phyloP scores from a whole-genome alignment of 2,113 vertebrate genomes.

The Neoarius graeffei region DNA sequence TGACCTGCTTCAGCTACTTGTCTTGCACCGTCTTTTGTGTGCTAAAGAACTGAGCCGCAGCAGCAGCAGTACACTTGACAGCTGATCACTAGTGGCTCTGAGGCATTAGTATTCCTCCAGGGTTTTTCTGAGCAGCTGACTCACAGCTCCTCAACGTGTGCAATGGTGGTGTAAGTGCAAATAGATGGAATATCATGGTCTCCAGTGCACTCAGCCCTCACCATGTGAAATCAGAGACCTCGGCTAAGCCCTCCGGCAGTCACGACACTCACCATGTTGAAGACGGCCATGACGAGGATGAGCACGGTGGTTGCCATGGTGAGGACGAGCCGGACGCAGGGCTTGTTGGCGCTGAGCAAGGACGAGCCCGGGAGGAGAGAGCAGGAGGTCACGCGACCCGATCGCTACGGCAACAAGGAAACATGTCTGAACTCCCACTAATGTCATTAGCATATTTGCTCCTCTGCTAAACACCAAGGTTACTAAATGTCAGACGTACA shows the following conservation, averaged over 20 bases:
- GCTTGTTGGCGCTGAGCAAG: conserved; percentile 87
- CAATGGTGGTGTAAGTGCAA: conserved; percentile 10
- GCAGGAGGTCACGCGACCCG: conserved; percentile 84
- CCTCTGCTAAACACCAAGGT: conserved; percentile 19
- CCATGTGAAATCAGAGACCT: conserved; percentile 3
- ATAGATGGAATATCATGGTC: conserved; percentile 18
- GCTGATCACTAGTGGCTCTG: neutral
- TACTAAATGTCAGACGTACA: conserved; percentile 38
- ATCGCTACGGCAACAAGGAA: conserved; percentile 77
- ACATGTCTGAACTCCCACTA: conserved; percentile 47
- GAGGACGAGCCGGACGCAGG: conserved; percentile 90
- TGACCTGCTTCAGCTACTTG: neutral
- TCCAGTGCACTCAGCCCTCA: neutral
- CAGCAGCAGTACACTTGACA: neutral
- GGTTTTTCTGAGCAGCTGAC: conserved; percentile 27
- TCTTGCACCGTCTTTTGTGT: neutral
- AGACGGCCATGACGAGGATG: conserved; percentile 90
- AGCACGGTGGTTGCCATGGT: conserved; percentile 89
- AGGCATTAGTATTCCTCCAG: conserved; percentile 30
- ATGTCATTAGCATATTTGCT: conserved; percentile 48
- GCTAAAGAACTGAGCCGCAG: neutral
- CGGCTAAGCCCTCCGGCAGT: conserved; percentile 20
- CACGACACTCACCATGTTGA: conserved; percentile 89
- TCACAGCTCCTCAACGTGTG: conserved; percentile 9
- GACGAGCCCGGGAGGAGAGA: conserved; percentile 84